phyloP scores from a whole-genome alignment of 92 coral and sea anemone species.

The Umimayanthus kanabou region DNA sequence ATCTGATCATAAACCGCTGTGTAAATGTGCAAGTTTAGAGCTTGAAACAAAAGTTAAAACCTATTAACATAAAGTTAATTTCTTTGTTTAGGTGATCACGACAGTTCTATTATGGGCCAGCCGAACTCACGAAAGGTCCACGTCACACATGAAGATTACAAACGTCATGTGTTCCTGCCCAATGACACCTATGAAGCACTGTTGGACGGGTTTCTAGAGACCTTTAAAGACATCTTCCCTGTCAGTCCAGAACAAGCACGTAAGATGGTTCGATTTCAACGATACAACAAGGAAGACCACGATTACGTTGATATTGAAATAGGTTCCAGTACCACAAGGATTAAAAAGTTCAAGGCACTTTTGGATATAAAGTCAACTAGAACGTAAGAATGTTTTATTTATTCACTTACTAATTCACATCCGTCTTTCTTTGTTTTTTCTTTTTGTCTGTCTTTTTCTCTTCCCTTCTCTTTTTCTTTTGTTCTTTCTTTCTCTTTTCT shows the following conservation, averaged over 20 bases:
- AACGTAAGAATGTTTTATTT: neutral
- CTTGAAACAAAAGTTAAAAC: too few species aligned
- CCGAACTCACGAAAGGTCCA: neutral
- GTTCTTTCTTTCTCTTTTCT: too few species aligned
- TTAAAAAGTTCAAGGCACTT: neutral
- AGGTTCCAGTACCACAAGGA: neutral
- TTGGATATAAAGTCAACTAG: neutral
- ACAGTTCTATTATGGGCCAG: too few species aligned
- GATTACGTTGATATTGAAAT: neutral
- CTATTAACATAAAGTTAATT: too few species aligned
- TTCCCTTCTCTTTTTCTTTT: too few species aligned
- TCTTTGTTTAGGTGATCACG: too few species aligned
- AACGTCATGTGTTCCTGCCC: neutral
- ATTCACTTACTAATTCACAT: too few species aligned
- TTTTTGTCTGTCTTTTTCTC: too few species aligned
- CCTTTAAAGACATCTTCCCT: neutral
- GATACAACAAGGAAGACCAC: neutral
- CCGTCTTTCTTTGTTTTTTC: too few species aligned
- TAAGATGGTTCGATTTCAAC: neutral
- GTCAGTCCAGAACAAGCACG: neutral
- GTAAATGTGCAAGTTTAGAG: too few species aligned
- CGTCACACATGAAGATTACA: neutral
- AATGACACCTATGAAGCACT: constrained; percentile 15
- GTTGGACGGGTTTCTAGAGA: neutral
- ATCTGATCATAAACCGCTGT: too few species aligned